These are phyloP conservation scores for Sesia apiformis DNA, from an alignment of 2,888 invertebrate genomes.

Conservation along the genomic window DNA sequence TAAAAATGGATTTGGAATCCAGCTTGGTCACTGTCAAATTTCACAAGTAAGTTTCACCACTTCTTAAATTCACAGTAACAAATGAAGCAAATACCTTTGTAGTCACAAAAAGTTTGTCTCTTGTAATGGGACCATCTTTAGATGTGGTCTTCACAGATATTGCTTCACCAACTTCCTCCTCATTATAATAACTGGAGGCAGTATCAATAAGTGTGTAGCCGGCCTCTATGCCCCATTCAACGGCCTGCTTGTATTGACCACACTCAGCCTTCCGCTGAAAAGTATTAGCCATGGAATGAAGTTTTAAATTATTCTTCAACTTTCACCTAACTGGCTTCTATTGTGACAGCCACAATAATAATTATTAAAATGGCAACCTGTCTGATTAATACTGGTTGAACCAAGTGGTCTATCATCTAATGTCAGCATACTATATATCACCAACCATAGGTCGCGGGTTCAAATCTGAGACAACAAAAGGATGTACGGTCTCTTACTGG, in stretches of 20 bases:
- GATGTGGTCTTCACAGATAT: constrained; percentile 51
- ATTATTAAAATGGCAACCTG: background rate
- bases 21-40: too few species aligned
- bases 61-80: too few species aligned
- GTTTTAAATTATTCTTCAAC: background rate
- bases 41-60: too few species aligned
- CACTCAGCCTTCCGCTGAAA: constrained; percentile 45
- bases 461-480: too few species aligned
- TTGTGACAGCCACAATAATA: background rate
- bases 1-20: too few species aligned
- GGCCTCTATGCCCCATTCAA: constrained; percentile 60
- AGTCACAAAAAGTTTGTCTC: constrained; percentile 69
- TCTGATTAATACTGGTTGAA: background rate
- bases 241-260: constrained; percentile 49
- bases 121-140: constrained; percentile 51
- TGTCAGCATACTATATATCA: too few species aligned
- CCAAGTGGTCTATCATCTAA: too few species aligned
- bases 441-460: too few species aligned
- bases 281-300: background rate
- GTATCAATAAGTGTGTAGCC: constrained; percentile 75
- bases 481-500: too few species aligned
- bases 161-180: constrained; percentile 63
- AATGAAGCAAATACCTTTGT: constrained; percentile 52
- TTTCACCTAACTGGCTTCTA: too few species aligned
- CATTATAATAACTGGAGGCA: constrained; percentile 63